These are phyloP conservation scores for Ditylenchus weischeri DNA, from an alignment of 2,888 invertebrate genomes.

Conservation along the genomic window DNA sequence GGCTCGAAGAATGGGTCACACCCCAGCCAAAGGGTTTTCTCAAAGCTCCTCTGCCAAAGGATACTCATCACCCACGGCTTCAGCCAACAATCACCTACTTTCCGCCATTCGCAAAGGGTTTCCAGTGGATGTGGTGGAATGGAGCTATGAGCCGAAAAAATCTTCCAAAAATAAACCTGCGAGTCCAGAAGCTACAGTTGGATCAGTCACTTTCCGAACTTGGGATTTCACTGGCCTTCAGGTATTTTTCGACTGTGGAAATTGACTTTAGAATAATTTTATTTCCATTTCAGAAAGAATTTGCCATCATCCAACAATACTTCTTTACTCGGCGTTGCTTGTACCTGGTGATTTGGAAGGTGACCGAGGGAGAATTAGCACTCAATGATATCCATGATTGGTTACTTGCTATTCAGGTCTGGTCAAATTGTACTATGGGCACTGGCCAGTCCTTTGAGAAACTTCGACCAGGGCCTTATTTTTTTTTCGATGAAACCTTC, in stretches of 20 bases:
- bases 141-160: constrained; percentile 27
- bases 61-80: no score
- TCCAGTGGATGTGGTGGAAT: constrained; percentile 82
- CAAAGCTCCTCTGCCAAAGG: constrained; percentile 15
- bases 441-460: no score
- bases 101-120: constrained; percentile 65
- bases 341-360: constrained; percentile 90
- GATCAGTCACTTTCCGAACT: constrained; percentile 78
- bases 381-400: constrained; percentile 86
- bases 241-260: constrained; percentile 50
- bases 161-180: constrained; percentile 68
- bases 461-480: no score
- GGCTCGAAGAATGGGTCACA: constrained; percentile 89
- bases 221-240: constrained; percentile 97
- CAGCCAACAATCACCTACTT: constrained; percentile 12
- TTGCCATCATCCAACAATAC: constrained; percentile 97
- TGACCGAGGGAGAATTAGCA: constrained; percentile 84
- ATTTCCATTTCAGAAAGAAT: constrained; percentile 68
- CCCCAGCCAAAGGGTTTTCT: constrained; percentile 66
- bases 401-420: constrained; percentile 85
- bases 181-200: constrained; percentile 57
- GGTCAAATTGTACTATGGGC: background rate
- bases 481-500: no score
- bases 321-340: constrained; percentile 90
- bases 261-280: background rate